phyloP scores from a whole-genome alignment of 2,113 vertebrate species.

The Recurvirostra avosetta region DNA sequence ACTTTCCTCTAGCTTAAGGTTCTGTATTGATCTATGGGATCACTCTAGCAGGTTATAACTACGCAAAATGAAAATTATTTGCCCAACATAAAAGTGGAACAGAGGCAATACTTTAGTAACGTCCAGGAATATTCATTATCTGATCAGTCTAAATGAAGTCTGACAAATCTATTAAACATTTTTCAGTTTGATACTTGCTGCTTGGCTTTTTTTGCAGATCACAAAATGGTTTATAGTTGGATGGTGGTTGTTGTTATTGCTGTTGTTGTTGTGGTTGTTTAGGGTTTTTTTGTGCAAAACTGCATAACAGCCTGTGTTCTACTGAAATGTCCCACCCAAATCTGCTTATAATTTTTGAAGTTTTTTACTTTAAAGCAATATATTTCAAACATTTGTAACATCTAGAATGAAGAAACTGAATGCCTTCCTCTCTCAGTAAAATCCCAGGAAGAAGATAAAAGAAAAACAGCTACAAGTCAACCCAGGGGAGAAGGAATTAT shows the following conservation, averaged over 20 bases:
- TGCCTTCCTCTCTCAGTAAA: not conserved
- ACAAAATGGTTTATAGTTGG: not conserved
- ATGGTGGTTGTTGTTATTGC: not conserved
- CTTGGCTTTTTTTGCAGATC: not conserved
- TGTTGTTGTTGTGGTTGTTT: not conserved
- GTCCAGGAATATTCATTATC: not conserved
- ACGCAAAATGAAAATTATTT: not conserved
- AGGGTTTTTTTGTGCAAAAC: accelerated
- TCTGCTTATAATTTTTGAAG: not conserved
- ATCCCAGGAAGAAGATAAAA: not conserved
- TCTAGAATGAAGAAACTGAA: not conserved
- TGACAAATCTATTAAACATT: not conserved
- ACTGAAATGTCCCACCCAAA: not conserved
- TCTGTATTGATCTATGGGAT: not conserved
- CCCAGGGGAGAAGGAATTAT: not conserved
- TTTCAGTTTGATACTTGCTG: not conserved
- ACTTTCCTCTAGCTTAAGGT: not conserved
- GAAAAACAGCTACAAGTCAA: not conserved
- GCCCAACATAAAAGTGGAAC: not conserved
- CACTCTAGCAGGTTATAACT: not conserved
- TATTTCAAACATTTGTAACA: not conserved
- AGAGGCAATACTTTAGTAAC: not conserved
- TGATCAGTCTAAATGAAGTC: not conserved
- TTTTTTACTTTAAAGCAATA: not conserved
- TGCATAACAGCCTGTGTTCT: not conserved